Percentiles rank a stretch among this genome's conserved stretches.
These are phyloP conservation scores for Tetanocera ferruginea DNA, from an alignment of 2,888 invertebrate species.

Conservation along the genomic window DNA sequence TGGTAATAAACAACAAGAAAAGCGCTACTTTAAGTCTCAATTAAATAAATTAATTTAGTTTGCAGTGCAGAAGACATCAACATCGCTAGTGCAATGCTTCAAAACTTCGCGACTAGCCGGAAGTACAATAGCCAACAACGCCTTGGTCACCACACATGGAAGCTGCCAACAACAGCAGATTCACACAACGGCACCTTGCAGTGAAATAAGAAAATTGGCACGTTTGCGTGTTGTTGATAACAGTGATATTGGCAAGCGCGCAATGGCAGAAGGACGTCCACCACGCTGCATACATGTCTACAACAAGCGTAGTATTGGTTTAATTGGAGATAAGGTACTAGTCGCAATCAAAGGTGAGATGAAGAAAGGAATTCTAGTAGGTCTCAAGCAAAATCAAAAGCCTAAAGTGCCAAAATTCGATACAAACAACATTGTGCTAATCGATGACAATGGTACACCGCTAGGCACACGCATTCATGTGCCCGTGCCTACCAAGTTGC, in stretches of 20 bases:
- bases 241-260: slow-evolving; percentile 93
- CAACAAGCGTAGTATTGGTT: slow-evolving; percentile 79
- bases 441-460: slow-evolving; percentile 95
- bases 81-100: slow-evolving; percentile 16
- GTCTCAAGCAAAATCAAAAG: slow-evolving; percentile 86
- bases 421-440: slow-evolving; percentile 94
- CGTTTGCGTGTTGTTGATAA: slow-evolving; percentile 96
- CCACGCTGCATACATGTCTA: slow-evolving; percentile 95
- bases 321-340: slow-evolving; percentile 86
- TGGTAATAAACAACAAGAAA: not conserved
- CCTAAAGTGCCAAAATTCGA: slow-evolving; percentile 91
- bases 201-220: slow-evolving; percentile 81
- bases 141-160: not conserved
- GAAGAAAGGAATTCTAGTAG: slow-evolving; percentile 90
- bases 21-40: not conserved
- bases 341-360: slow-evolving; percentile 96
- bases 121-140: not conserved
- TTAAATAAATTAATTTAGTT: slow-evolving; percentile 9
- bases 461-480: slow-evolving; percentile 95
- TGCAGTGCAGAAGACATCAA: slow-evolving; percentile 37
- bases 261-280: slow-evolving; percentile 94
- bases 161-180: slow-evolving; percentile 57
- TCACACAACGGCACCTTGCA: slow-evolving; percentile 74
- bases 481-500: slow-evolving; percentile 91
- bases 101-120: not conserved